A percentile compares a stretch with the other conserved stretches of the same genome.
Evolutionary conservation across 2,888 invertebrate genomes (phyloP).

Genomic region (Eupithecia subumbrata): DNA sequence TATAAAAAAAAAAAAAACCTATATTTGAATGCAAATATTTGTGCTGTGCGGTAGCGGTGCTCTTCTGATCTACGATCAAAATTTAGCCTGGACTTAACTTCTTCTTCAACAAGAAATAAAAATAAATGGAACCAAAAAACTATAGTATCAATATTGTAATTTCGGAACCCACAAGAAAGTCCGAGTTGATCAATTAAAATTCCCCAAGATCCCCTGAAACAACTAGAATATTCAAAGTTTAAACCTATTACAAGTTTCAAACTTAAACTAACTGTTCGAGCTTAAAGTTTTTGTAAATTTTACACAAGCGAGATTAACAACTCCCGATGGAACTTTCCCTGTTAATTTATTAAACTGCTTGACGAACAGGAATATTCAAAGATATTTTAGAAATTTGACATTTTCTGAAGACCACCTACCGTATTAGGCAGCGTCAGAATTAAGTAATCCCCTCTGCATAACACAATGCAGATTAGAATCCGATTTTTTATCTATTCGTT

Average conservation of each 20-base stretch:
- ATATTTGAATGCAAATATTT: too few species aligned
- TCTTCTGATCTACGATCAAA: too few species aligned
- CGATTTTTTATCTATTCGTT: too few species aligned
- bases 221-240: slow-evolving; percentile 67
- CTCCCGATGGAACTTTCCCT: slow-evolving; percentile 62
- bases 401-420: too few species aligned
- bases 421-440: too few species aligned
- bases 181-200: slow-evolving; percentile 43
- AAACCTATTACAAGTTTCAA: slow-evolving; percentile 72
- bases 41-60: too few species aligned
- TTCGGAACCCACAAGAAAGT: neutral
- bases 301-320: slow-evolving; percentile 68
- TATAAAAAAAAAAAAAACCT: too few species aligned
- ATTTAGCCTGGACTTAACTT: neutral
- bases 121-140: neutral
- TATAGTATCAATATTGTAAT: neutral
- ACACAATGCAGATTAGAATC: too few species aligned
- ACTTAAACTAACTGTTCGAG: slow-evolving; percentile 68
- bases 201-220: slow-evolving; percentile 32
- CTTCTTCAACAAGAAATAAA: neutral
- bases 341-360: slow-evolving; percentile 69
- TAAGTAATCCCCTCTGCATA: too few species aligned
- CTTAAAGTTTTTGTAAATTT: slow-evolving; percentile 80
- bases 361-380: slow-evolving; percentile 28
- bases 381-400: slow-evolving; percentile 20